phyloP scores from a whole-genome alignment of 1,140 invertebrate species.

The Steinernema khuongi region DNA sequence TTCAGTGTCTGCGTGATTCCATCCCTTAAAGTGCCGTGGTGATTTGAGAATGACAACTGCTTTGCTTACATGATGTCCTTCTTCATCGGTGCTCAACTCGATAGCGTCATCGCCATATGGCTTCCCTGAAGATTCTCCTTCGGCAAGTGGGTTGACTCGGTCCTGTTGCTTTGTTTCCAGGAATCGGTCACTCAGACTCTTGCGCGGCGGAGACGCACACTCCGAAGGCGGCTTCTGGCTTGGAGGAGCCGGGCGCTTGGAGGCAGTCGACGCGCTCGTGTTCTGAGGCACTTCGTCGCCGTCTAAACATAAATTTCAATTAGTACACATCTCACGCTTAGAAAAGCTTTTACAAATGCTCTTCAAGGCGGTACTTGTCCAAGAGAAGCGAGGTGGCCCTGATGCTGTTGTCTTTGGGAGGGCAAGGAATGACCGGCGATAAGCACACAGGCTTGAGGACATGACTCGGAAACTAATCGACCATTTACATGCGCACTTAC shows the following conservation, averaged over 20 bases:
- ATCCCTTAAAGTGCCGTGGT: neutral
- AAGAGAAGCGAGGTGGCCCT: neutral
- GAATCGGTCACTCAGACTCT: neutral
- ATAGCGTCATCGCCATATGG: neutral
- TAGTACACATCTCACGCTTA: neutral
- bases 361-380: neutral
- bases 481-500: neutral
- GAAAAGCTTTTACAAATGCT: neutral
- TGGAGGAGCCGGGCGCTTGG: neutral
- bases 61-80: neutral
- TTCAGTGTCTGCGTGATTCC: neutral
- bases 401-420: neutral
- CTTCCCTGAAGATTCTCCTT: neutral
- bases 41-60: neutral
- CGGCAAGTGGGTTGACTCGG: neutral
- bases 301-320: neutral
- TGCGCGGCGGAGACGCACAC: neutral
- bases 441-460: slow-evolving; percentile 1
- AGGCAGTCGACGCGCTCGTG: neutral
- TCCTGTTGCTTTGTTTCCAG: neutral
- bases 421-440: neutral
- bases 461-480: slow-evolving; percentile 3
- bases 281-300: neutral
- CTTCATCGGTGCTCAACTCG: neutral
- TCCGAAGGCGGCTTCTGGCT: neutral